Conservation (phyloP, 2,797 vertebrate species). For the Phrynocephalus vlangalii region DNA sequence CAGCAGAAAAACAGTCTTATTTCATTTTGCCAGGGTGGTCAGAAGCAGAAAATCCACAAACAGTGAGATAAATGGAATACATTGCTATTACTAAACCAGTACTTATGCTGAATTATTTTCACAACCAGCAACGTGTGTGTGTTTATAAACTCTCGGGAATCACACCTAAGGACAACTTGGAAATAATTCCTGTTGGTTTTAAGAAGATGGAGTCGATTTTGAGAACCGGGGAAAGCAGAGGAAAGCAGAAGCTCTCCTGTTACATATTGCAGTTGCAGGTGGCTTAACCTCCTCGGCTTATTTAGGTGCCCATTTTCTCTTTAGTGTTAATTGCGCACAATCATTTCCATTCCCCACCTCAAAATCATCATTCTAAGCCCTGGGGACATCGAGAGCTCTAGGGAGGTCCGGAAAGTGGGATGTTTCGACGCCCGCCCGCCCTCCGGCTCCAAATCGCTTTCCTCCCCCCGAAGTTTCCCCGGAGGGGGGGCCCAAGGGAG, state of each 20-base stretch:
- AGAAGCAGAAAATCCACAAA: conserved; percentile 54
- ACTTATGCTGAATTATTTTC: conserved; percentile 53
- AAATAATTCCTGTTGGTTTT: not conserved
- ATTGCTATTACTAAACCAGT: conserved; percentile 44
- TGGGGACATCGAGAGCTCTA: conserved; percentile 59
- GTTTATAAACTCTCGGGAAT: conserved; percentile 58
- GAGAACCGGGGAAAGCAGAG: not conserved
- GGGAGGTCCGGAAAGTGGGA: too few species aligned
- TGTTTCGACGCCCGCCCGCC: not conserved
- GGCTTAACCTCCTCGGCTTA: conserved; percentile 77
- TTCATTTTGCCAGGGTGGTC: conserved; percentile 58
- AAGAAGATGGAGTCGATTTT: not conserved
- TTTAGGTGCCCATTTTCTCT: conserved; percentile 77
- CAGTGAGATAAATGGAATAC: conserved; percentile 43
- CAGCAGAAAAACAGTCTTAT: not conserved
- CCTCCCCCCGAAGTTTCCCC: not conserved
- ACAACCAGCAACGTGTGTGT: conserved; percentile 47
- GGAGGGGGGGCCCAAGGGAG: too few species aligned
- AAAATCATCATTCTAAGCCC: conserved; percentile 48
- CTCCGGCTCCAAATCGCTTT: not conserved
- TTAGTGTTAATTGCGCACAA: conserved; percentile 81
- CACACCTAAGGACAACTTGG: not conserved
- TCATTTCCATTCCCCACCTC: conserved; percentile 62
- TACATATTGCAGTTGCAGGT: conserved; percentile 67
- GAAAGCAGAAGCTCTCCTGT: conserved; percentile 72